Conservation (phyloP, 1,140 invertebrate genomes). For the Bombus huntii region DNA sequence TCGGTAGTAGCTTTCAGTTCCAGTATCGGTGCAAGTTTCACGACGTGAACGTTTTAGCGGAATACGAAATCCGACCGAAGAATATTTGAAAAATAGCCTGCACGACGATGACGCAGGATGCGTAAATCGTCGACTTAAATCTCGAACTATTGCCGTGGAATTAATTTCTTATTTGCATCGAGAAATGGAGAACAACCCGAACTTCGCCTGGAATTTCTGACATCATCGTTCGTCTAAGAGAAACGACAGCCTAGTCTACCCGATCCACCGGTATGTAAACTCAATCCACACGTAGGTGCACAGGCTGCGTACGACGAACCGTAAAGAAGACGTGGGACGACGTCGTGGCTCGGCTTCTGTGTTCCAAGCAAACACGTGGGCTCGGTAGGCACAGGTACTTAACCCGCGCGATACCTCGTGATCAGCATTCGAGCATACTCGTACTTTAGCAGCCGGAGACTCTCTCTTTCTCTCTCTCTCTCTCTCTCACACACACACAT, state of each 20-base stretch:
- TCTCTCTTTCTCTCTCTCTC: slow-evolving; percentile 8
- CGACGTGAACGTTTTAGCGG: too few relatives aligned
- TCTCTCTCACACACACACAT: slow-evolving; percentile 44
- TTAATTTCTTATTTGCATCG: neutral
- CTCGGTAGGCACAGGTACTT: slow-evolving; percentile 61
- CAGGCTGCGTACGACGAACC: neutral
- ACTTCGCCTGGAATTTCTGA: neutral
- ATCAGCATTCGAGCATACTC: slow-evolving; percentile 51
- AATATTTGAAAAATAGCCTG: too few relatives aligned
- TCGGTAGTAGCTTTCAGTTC: too few relatives aligned
- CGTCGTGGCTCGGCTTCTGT: slow-evolving; percentile 60
- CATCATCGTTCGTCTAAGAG: neutral
- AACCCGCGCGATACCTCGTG: slow-evolving; percentile 62
- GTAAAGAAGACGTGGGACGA: slow-evolving; percentile 52
- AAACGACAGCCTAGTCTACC: neutral
- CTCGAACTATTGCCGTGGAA: neutral
- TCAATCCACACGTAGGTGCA: neutral
- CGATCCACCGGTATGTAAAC: neutral
- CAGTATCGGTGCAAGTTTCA: too few relatives aligned
- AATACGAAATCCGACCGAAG: too few relatives aligned
- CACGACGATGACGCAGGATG: too few relatives aligned
- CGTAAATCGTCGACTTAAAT: too few relatives aligned
- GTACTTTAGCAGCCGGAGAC: slow-evolving; percentile 2
- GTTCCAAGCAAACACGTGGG: slow-evolving; percentile 72
- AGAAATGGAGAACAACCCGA: neutral